These are phyloP conservation scores for Platycercus adscitus DNA, from an alignment of 2,113 vertebrate genomes.

Conservation along the genomic window DNA sequence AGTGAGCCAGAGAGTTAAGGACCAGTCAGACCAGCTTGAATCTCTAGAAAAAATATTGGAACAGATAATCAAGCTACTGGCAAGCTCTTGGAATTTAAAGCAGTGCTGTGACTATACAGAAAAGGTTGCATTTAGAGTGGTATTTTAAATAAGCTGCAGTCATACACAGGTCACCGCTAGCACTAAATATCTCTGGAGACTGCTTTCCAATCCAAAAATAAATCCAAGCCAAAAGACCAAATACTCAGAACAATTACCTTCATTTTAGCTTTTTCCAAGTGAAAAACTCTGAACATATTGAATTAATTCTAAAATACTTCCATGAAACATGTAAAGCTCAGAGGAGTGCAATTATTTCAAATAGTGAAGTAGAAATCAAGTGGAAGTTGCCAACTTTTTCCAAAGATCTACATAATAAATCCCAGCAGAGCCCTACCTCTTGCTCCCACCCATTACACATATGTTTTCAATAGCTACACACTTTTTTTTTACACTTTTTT, in stretches of 20 bases:
- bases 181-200: background rate
- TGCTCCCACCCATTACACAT: background rate
- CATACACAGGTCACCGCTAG: background rate
- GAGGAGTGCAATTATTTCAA: background rate
- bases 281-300: background rate
- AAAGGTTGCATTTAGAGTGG: background rate
- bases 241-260: constrained; percentile 32
- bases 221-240: background rate
- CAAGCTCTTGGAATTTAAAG: background rate
- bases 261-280: constrained; percentile 7
- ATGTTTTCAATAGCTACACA: background rate
- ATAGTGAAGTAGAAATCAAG: background rate
- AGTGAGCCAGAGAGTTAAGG: background rate
- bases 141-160: constrained; percentile 38
- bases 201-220: background rate
- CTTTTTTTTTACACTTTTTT: too few relatives aligned
- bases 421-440: background rate
- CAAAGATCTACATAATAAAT: background rate
- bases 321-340: background rate
- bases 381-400: background rate
- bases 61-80: background rate
- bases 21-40: background rate
- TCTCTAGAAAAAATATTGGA: background rate
- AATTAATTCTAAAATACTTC: background rate
- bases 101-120: background rate